Base-by-base conservation (phyloP, 2,797 vertebrate genomes). In the Centroberyx gerrardi region DNA sequence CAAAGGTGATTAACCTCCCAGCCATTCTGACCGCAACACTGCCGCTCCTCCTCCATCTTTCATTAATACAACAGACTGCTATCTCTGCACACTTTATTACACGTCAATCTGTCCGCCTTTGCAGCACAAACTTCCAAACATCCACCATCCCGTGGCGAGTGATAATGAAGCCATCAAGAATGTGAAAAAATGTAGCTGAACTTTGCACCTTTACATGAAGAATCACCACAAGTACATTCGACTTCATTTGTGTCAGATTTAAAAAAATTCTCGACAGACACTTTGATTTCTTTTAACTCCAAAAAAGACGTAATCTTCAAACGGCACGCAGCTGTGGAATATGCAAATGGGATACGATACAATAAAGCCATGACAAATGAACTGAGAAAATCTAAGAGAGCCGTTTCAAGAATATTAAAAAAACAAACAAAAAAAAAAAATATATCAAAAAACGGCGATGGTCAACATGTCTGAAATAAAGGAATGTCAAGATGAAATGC, bases 1-100 rank as follows among this genome's bases (percentile, higher is more conserved):
- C 82, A 87, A 88, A 91, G 87, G 90, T 92, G 90, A 92, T 90
- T 92, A 90, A 91, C 87, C 84, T 83, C 82, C 66, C 67, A 76
- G 91, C 62, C 74, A n/a, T 61, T 87, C 72, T 89, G 86, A 89
- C 88, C 85, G 77, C 88, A 81, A 69, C 81, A 46, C 76, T 27
- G 72, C 80, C 65, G 83, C 72, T 83, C 62, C 22, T 68, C 81
- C 61, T 78, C 74, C 68, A 64, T 61, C 74, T 86, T 86, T 79
- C 73, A 84, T 78, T 76, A 80, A 82, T 51, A 79, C 66, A 66
- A 48, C 68, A 42, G 58, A 49, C 62, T 62, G 44, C 36, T 67
- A 56, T 80, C 66, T 4, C n/a, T 49, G 76, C 36, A 62, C 72
- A 36, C 55, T 31, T 78, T 56, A 76, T 72, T 53, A 33, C 38